Base-by-base conservation (phyloP, 2,113 vertebrate genomes). In the Lanius collurio region DNA sequence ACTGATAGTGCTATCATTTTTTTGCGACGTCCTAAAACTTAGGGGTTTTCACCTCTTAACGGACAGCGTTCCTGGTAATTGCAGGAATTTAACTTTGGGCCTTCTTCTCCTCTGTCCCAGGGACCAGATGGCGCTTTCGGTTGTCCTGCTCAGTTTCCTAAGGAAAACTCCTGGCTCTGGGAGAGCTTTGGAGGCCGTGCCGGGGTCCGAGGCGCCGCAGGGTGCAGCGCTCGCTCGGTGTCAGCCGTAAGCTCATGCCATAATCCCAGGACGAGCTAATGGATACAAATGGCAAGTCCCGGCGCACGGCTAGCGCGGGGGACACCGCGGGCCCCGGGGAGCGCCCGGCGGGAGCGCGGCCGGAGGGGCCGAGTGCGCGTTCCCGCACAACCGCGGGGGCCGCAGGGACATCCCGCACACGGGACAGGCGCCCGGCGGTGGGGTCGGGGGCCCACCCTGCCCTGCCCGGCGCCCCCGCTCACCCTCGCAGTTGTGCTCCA, bases 401-500 rank as follows among this genome's bases (percentile, higher is more conserved):
- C 23, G 14, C 14, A 14, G n/a, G 28, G 41, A 50, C 59, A 2
- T 4, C 78, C 41, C 50, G 50, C 5, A 15, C 4, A 24, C 31
- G 52, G 35, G 24, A 57, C 70, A 8, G 69, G 27, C 56, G 33
- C 41, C 47, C 28, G 55, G 11, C 49, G 7, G 8, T 1, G 67
- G 24, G 10, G 3, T 2, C 15, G n/a, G 41, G 23, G n/a, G 2
- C 41, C 56, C 24, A 49, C 52, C 60, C 44, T 5, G 55, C 53
- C 82, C 59, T 5, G 46, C n/a, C 60, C 70, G 5, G 28, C 19
- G n/a, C 21, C 22, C 39, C 37, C 12, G 50, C 88, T 98, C 97
- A 99, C 99, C 99, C 98, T 99, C 98, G 96, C 99, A 99, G 94
- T 98, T 99, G 94, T 99, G 98, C 85, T 99, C 99, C 98, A 99